These are phyloP conservation scores for Natator depressus DNA, from an alignment of 2,113 vertebrate species.

Conservation along the genomic window DNA sequence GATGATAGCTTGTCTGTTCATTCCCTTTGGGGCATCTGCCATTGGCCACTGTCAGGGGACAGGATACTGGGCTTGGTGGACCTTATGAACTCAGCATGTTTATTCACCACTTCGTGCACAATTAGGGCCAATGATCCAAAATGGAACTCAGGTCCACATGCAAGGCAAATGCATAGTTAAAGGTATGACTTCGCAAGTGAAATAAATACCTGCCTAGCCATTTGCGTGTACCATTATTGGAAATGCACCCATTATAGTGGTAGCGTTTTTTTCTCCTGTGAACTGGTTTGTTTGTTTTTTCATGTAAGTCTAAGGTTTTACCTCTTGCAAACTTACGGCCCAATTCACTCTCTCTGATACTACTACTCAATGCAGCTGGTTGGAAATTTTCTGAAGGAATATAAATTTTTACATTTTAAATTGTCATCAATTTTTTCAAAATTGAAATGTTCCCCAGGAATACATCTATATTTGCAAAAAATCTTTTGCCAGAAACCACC, in stretches of 20 bases:
- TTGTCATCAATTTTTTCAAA: neutral
- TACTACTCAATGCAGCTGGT: neutral
- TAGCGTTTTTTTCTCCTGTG: neutral
- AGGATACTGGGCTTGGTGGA: too few species aligned
- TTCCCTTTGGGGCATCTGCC: too few species aligned
- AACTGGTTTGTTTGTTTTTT: neutral
- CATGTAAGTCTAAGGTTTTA: neutral
- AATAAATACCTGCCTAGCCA: neutral
- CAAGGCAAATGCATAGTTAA: neutral
- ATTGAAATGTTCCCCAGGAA: neutral
- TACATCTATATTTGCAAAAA: neutral
- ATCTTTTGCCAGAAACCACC: neutral
- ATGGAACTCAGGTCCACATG: neutral
- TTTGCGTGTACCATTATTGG: neutral
- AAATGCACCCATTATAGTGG: rapidly evolving
- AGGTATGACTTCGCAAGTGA: neutral
- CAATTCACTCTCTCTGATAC: neutral
- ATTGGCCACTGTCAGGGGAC: too few species aligned
- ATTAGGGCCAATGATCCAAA: neutral
- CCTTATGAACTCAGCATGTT: neutral
- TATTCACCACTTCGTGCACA: neutral
- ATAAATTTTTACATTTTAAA: neutral
- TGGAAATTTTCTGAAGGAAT: neutral
- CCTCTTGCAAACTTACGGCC: neutral
- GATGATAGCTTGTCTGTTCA: too few species aligned